Percentiles rank a stretch among this genome's conserved stretches.
These are phyloP conservation scores for Trichonephila clavipes DNA, from an alignment of 1,140 invertebrate species.

Conservation along the genomic window DNA sequence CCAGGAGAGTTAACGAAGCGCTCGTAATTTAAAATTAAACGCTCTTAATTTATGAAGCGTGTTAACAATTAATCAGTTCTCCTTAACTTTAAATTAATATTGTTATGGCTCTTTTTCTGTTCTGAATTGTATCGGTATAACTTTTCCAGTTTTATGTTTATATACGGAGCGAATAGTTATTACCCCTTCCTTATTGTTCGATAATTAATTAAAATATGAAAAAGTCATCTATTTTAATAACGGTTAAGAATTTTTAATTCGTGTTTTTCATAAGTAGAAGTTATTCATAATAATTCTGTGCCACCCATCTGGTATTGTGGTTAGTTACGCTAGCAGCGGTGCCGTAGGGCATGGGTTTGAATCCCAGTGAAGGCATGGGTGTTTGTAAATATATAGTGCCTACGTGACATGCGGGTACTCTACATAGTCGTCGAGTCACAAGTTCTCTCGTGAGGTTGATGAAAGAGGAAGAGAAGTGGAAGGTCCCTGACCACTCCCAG, in stretches of 20 bases:
- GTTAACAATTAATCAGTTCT: constrained; percentile 35
- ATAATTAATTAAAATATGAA: not conserved
- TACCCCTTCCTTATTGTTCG: not conserved
- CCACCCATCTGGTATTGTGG: too few species aligned
- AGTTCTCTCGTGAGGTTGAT: too few species aligned
- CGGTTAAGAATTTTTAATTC: not conserved
- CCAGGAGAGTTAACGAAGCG: constrained; percentile 14
- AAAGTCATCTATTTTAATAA: not conserved
- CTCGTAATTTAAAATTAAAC: constrained; percentile 41
- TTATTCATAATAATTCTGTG: too few species aligned
- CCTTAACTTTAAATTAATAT: constrained; percentile 39
- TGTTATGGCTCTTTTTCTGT: not conserved
- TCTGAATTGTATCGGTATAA: not conserved
- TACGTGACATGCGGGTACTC: too few species aligned
- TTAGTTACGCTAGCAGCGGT: too few species aligned
- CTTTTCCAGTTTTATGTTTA: not conserved
- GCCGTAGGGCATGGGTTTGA: too few species aligned
- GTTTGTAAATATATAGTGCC: too few species aligned
- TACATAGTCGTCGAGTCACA: too few species aligned
- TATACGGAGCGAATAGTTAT: not conserved
- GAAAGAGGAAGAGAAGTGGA: too few species aligned
- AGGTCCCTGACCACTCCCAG: too few species aligned
- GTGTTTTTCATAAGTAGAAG: too few species aligned
- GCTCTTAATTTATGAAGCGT: constrained; percentile 35
- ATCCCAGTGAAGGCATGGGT: too few species aligned